Base-by-base conservation (phyloP, 2,888 invertebrate genomes). In the Papilio elwesi region DNA sequence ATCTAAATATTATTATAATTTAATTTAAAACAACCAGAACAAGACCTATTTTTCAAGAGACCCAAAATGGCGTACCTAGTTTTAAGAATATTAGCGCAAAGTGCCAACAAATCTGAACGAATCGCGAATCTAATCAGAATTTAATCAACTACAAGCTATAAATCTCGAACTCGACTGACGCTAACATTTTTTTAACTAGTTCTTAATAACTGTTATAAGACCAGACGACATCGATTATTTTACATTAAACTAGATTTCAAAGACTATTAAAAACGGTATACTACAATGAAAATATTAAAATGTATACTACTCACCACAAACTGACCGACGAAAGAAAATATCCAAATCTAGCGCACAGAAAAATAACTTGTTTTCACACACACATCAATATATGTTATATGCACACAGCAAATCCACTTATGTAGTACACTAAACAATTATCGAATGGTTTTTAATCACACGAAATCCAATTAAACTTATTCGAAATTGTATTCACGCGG, bases 241-340 rank as follows among this genome's bases (percentile, higher is more conserved):
- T n/a, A 9, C 47, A 53, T 16, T 53, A 53, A 52, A 15, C 8
- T 51, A 43, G 51, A 66, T 12, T 57, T 13, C 8, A 53, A 63
- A 15, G 26, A 26, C 4, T 26, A 43, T 43, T 15, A 65, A 66
- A 66, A 49, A 59, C 43, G 38, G 10, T 59, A 26, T 2, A 16
- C 15, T 15, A 13, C 38, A 66, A 16, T n/a, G 48, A 36, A 70
- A 51, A 70, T 62, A 43, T 51, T 26, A 13, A 49, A 69, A 69
- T 38, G n/a, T 16, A 81, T 79, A 79, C 67, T 74, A 88, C 92
- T 90, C 81, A 92, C 92, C 89, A 90, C 89, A 90, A 89, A 87
- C 88, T 87, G 83, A 69, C 76, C 79, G 77, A 75, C 80, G 75
- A 68, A 81, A 81, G 86, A 85, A 88, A 91, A 90, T 87, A 88